Conservation (phyloP, 1,140 invertebrate genomes). For the Ips nitidus region DNA sequence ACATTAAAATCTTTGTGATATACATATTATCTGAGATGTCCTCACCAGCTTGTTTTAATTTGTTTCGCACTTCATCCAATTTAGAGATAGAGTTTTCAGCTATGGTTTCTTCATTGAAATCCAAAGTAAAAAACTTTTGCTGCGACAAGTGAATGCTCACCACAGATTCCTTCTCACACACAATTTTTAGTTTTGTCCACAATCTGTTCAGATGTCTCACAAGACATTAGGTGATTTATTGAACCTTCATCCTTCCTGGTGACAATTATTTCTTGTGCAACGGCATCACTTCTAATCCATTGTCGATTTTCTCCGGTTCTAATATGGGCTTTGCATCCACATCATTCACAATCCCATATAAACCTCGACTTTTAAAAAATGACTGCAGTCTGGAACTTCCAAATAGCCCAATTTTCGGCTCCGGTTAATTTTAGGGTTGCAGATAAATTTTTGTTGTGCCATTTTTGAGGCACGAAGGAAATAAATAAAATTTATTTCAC, state of each 20-base stretch:
- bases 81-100: constrained; percentile 36
- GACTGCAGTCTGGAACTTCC: too few relatives aligned
- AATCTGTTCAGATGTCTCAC: constrained; percentile 45
- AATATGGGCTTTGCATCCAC: too few relatives aligned
- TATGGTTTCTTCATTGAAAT: constrained; percentile 28
- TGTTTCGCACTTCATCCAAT: constrained; percentile 40
- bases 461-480: too few relatives aligned
- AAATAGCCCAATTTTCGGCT: too few relatives aligned
- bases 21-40: constrained; percentile 31
- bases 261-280: too few relatives aligned
- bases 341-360: too few relatives aligned
- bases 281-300: too few relatives aligned
- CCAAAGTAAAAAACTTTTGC: constrained; percentile 14
- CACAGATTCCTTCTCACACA: constrained; percentile 39
- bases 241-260: constrained; percentile 33
- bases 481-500: too few relatives aligned
- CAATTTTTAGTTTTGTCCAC: constrained; percentile 45
- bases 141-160: constrained; percentile 28
- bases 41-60: constrained; percentile 43
- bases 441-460: too few relatives aligned
- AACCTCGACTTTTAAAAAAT: too few relatives aligned
- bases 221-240: constrained; percentile 43
- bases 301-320: too few relatives aligned
- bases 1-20: constrained; percentile 47
- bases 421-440: too few relatives aligned